Evolutionary conservation across 2,888 invertebrate species (phyloP).

Genomic region (Resseliella maxima): DNA sequence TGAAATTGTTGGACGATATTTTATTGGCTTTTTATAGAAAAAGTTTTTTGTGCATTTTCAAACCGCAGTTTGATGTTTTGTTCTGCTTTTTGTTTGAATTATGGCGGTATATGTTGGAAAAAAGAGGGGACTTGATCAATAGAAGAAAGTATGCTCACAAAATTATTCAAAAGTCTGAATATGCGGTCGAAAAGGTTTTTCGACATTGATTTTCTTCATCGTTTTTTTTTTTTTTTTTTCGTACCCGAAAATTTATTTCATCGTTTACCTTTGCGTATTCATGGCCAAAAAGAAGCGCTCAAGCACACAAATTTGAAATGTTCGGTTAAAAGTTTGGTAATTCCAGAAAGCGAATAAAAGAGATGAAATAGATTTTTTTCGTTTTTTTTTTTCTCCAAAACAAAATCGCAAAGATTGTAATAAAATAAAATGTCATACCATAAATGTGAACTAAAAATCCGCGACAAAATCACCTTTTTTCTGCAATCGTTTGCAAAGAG

Average conservation of each 20-base stretch:
- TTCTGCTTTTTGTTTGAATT: neutral
- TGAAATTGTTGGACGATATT: neutral
- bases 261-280: neutral
- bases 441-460: neutral
- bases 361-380: neutral
- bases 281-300: neutral
- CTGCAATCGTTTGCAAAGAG: neutral
- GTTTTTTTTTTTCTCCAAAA: too few species aligned
- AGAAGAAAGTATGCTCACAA: neutral
- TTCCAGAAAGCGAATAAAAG: neutral
- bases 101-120: neutral
- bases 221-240: neutral
- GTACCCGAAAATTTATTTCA: neutral
- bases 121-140: neutral
- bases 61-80: constrained; percentile 42
- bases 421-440: constrained; percentile 49
- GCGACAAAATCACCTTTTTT: constrained; percentile 48
- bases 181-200: neutral
- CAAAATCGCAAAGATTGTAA: neutral
- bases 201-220: neutral
- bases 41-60: constrained; percentile 19
- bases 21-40: constrained; percentile 36
- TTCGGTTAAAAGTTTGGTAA: neutral
- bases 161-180: constrained; percentile 5
- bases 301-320: neutral